Conservation (phyloP, 1,140 invertebrate species). For the Anastrepha ludens region DNA sequence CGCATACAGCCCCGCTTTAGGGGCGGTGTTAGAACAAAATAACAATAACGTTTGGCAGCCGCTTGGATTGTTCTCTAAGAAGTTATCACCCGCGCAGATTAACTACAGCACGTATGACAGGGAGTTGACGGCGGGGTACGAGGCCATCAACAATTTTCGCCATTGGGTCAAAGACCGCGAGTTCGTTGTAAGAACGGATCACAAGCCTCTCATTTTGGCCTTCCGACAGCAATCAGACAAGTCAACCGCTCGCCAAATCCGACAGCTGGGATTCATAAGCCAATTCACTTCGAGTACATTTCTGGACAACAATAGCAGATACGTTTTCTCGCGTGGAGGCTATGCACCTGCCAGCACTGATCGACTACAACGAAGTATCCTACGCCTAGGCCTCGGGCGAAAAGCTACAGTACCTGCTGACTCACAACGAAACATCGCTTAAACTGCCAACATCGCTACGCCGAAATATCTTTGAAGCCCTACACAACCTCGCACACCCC, state of each 20-base stretch:
- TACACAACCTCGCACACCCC: no score
- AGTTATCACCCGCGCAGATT: slow-evolving; percentile 63
- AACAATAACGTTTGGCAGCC: slow-evolving; percentile 60
- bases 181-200: slow-evolving; percentile 67
- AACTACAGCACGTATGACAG: slow-evolving; percentile 71
- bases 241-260: not conserved
- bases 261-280: not conserved
- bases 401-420: not conserved
- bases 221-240: not conserved
- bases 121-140: slow-evolving; percentile 70
- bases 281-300: not conserved
- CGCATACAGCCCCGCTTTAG: slow-evolving; percentile 71
- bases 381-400: not conserved
- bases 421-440: not conserved
- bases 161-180: not conserved
- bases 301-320: not conserved
- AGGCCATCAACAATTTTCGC: slow-evolving; percentile 65
- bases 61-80: slow-evolving; percentile 71
- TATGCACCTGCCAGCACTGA: not conserved
- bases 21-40: slow-evolving; percentile 72
- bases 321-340: not conserved
- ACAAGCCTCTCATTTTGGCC: slow-evolving; percentile 64
- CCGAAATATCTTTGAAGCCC: no score
- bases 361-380: not conserved
- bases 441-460: not conserved